Base-by-base conservation (phyloP, 2,888 invertebrate species). In the Oligia strigilis region DNA sequence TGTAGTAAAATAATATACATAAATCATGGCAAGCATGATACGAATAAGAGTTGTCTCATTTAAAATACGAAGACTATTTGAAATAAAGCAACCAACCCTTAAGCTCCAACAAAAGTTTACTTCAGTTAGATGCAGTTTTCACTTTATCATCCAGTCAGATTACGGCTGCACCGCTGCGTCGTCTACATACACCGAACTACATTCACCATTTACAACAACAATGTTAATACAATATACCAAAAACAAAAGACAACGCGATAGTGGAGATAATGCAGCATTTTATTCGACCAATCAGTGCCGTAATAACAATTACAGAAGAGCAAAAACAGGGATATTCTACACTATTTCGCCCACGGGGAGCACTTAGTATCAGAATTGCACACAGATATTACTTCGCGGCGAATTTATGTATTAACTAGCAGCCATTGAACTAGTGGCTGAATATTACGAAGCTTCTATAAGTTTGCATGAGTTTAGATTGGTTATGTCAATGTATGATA, bases 371-470 rank as follows among this genome's bases (percentile, higher is more conserved):
- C 43, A 84, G 55, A 81, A 81, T 78, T 84, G 69, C 72, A 90
- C 86, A 82, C 78, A 69, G 88, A 89, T 87, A 89, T 90, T 85
- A 84, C 84, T 88, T 87, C 72, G 75, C 77, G 72, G 71, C 81
- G 82, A 90, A 91, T 86, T 49, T 84, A 79, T 85, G 75, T 49
- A 81, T 77, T 77, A 70, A 87, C 43, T 72, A 69, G 78, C 43
- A 69, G 29, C 49, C 23, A 81, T 80, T 78, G 64, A 77, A 84
- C 43, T 64, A 64, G 60, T 55, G 36, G 55, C n/a, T 29, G 64
- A 52, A 75, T 81, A 74, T 76, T n/a, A 58, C 62, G 11, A 58
- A 75, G 43, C 55, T 74, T 49, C 14, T n/a, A 67, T 52, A 49
- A 74, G 36, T 70, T 73, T n/a, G 46, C 43, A 23, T 17, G 4